Evolutionary conservation across 2,888 invertebrate species (phyloP), one percentile per base, ranked within the genome.

Genomic region (Drosophila nr. perissopoda): DNA sequence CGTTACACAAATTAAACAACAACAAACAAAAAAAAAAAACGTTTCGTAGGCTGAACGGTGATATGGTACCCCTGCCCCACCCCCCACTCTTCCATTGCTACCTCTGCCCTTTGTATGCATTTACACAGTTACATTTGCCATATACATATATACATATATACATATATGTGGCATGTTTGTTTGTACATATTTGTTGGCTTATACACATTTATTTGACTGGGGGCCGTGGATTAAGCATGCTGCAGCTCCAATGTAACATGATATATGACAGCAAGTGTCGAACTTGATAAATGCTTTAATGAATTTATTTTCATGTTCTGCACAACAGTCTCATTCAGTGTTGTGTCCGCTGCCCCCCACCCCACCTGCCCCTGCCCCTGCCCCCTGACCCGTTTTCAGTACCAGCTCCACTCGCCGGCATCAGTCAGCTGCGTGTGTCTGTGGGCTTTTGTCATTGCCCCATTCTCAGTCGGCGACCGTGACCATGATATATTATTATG

Each of bases 201-300:
- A 40, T 62, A 40, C 56, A 52, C 21, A 53, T 64, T 42, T 33
- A 56, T 56, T 62, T 49, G 74, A 71, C 63, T 66, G 68, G 69
- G 38, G 66, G 70, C 57, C 38, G 86, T 64, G 89, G 87, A 84
- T 89, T 89, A 89, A 84, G 83, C 84, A 89, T 86, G 89, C 83
- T 87, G 68, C 45, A 63, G 69, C 78, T 78, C 68, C 70, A 83
- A 65, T 77, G 77, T 77, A 77, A 78, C 74, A 77, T 78, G 77
- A 78, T 76, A 78, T 80, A 86, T 86, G 89, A 87, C 90, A 90
- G 83, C 73, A 73, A 83, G 84, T 86, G 89, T 88, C 87, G 88
- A 90, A 89, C 83, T 87, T 90, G 88, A 87, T 87, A 89, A 87
- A 87, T 87, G 87, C 80, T 83, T 87, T 82, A 87, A 88, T 88